Evolutionary conservation across 2,888 invertebrate genomes (phyloP).

Genomic region (Meiosimyza decipiens): DNA sequence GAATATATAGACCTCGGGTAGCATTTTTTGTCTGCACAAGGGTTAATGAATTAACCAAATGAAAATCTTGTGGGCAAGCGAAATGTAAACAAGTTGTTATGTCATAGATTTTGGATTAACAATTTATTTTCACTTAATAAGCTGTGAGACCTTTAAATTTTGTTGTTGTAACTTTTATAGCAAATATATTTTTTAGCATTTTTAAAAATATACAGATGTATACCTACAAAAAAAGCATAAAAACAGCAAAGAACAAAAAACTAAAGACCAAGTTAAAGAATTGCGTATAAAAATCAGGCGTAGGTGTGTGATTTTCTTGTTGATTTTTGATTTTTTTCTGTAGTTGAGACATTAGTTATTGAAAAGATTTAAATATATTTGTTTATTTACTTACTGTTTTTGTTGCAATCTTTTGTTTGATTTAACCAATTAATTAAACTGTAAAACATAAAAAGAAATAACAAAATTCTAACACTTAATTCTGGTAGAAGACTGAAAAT

Average conservation of each 20-base stretch:
- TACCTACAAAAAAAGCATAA: not conserved
- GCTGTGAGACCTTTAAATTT: not conserved
- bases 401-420: not conserved
- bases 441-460: not conserved
- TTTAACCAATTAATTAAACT: not conserved
- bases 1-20: no score
- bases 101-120: conserved; percentile 19
- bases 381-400: conserved; percentile 10
- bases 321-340: not conserved
- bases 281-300: conserved; percentile 27
- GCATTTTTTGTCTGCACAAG: no score
- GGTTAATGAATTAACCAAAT: no score
- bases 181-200: no score
- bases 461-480: not conserved
- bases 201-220: no score
- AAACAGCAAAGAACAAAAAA: not conserved
- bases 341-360: conserved; percentile 7
- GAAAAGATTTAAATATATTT: not conserved
- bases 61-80: not conserved
- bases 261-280: conserved; percentile 20
- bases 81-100: conserved; percentile 16
- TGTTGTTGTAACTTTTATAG: not conserved
- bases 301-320: conserved; percentile 16
- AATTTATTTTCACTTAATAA: conserved; percentile 9
- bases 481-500: no score